Evolutionary conservation across 2,797 vertebrate genomes (phyloP), one percentile per base, ranked within the genome.

Genomic region (Thaleichthys pacificus): DNA sequence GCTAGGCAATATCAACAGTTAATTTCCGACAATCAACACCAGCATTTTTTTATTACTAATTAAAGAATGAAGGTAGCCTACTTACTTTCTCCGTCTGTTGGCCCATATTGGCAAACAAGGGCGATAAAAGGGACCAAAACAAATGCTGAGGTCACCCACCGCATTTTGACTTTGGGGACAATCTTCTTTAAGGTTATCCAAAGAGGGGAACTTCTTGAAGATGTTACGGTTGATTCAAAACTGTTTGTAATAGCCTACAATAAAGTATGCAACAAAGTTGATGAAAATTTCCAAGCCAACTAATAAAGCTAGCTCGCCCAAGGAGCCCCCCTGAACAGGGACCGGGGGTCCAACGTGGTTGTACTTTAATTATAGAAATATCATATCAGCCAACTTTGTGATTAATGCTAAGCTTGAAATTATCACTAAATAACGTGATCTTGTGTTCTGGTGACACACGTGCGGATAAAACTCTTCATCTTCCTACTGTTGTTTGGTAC

Each of bases 71-170:
- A 28, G 57, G 28, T 2, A n/a, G 9, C 5, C 73, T 86, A 95
- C 94, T 95, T 77, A 95, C 94, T 93, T 92, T 95, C 93, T 84
- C 93, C 93, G 78, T 89, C 82, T 76, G 83, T 89, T 74, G 89
- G 88, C 84, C 93, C 93, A 85, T 88, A 91, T 30, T 91, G 89
- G 85, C 85, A 92, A 61, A 92, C 75, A 30, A 93, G 71, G 88
- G 87, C 91, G 86, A 92, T 78, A 74, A 92, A 80, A 81, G 92
- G 85, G 66, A 93, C 83, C 85, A 93, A 87, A 87, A 93, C 85
- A 75, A 88, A 87, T 71, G 87, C 86, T 3, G 87, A 78, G 68
- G 89, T 89, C 88, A 86, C 87, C 80, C 86, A 84, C 78, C 90
- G 89, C 92, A 94, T 92, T 82, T 86, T 94, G 90, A 75, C 83